A percentile compares a stretch with the other conserved stretches of the same genome.
Evolutionary conservation across 92 coral and sea anemone species (phyloP).

Genomic region (Siderastrea radians): DNA sequence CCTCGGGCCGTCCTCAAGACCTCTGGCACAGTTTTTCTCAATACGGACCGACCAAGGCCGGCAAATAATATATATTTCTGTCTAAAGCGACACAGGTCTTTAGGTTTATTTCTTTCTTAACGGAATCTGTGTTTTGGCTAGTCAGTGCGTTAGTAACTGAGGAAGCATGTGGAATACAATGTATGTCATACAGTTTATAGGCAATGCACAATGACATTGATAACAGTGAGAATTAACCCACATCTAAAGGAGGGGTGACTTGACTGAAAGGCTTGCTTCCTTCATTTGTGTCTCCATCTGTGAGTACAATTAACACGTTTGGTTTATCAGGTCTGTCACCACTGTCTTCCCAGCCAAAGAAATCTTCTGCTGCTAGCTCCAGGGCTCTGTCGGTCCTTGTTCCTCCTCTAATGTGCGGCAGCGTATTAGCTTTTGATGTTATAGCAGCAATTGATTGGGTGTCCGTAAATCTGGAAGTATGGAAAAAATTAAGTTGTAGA

Average conservation of each 20-base stretch:
- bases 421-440: not conserved
- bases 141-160: no score
- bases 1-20: no score
- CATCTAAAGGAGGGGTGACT: not conserved
- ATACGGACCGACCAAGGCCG: no score
- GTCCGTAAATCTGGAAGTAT: not conserved
- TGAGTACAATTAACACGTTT: slow-evolving; percentile 24
- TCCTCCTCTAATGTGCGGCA: slow-evolving; percentile 28
- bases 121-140: no score
- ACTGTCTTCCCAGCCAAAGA: slow-evolving; percentile 25
- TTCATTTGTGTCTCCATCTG: slow-evolving; percentile 25
- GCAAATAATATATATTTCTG: no score
- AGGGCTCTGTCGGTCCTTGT: slow-evolving; percentile 40
- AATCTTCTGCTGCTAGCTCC: slow-evolving; percentile 24
- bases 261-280: slow-evolving; percentile 18
- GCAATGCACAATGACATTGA: not conserved
- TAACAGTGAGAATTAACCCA: not conserved
- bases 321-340: slow-evolving; percentile 39
- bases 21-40: no score
- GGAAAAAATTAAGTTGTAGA: not conserved
- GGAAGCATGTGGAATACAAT: no score
- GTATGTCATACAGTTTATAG: no score
- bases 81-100: no score
- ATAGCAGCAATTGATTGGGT: not conserved
- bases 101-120: no score